Evolutionary conservation across 1,140 invertebrate genomes (phyloP).

Genomic region (Chironomus striatipennis): DNA sequence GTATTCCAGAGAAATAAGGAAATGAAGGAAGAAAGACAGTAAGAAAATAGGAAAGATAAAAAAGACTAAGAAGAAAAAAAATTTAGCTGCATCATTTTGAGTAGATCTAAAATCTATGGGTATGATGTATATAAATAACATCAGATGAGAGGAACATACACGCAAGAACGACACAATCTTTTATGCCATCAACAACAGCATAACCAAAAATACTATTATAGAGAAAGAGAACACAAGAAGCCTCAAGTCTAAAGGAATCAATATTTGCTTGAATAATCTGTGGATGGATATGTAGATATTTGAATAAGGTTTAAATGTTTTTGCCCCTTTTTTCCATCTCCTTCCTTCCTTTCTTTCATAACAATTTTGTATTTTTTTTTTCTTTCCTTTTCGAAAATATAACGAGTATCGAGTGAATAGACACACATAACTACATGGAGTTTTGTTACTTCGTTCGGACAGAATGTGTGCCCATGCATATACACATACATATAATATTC

Average conservation of each 20-base stretch:
- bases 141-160: background rate
- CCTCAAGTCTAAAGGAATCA: background rate
- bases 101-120: background rate
- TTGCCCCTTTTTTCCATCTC: background rate
- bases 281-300: background rate
- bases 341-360: too few relatives aligned
- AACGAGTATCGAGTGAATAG: background rate
- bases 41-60: background rate
- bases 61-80: background rate
- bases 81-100: background rate
- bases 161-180: too few relatives aligned
- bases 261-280: slow-evolving; percentile 9
- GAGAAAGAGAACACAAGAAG: background rate
- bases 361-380: too few relatives aligned
- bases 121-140: background rate
- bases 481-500: background rate
- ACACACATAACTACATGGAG: background rate
- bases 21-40: background rate
- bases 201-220: too few relatives aligned
- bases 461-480: background rate
- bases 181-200: too few relatives aligned
- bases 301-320: slow-evolving; percentile 1
- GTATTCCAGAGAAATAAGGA: too few relatives aligned
- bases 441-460: background rate
- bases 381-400: background rate